Evolutionary conservation across 2,888 invertebrate genomes (phyloP).

Genomic region (Coleophora deauratella): DNA sequence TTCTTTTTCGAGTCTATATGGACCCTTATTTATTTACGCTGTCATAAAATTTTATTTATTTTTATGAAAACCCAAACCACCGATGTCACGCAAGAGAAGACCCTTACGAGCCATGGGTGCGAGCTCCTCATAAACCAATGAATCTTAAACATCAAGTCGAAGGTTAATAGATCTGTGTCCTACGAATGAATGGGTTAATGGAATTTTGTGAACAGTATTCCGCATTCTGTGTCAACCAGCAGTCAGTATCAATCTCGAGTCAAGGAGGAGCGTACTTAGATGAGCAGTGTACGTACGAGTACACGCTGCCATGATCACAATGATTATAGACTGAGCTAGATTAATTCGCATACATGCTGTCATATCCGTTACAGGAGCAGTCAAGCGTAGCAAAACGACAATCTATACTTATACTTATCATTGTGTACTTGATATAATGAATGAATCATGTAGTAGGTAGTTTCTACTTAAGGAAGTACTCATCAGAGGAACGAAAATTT

Average conservation of each 20-base stretch:
- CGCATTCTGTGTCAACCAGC: conserved; percentile 1
- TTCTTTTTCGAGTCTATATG: too few relatives aligned
- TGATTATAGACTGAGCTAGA: conserved; percentile 10
- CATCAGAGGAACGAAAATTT: too few relatives aligned
- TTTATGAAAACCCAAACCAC: too few relatives aligned
- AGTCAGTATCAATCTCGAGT: too few relatives aligned
- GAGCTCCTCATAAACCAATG: too few relatives aligned
- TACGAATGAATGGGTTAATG: conserved; percentile 7
- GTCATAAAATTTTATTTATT: too few relatives aligned
- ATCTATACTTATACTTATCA: conserved; percentile 19
- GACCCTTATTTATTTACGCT: too few relatives aligned
- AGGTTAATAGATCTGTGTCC: conserved; percentile 9
- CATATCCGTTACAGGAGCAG: conserved; percentile 36
- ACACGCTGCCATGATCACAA: conserved; percentile 1
- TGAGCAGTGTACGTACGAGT: conserved; percentile 3
- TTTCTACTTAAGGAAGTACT: too few relatives aligned
- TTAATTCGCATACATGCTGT: conserved; percentile 24
- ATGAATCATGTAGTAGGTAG: too few relatives aligned
- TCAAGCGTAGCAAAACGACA: conserved; percentile 31
- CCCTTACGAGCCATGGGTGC: too few relatives aligned
- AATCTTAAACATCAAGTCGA: background rate
- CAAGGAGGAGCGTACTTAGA: background rate
- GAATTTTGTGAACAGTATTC: conserved; percentile 7
- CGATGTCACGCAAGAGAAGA: too few relatives aligned
- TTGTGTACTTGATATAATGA: background rate